Base-by-base conservation (phyloP, 2,888 invertebrate species). In the Sarcophaga rosellei region DNA sequence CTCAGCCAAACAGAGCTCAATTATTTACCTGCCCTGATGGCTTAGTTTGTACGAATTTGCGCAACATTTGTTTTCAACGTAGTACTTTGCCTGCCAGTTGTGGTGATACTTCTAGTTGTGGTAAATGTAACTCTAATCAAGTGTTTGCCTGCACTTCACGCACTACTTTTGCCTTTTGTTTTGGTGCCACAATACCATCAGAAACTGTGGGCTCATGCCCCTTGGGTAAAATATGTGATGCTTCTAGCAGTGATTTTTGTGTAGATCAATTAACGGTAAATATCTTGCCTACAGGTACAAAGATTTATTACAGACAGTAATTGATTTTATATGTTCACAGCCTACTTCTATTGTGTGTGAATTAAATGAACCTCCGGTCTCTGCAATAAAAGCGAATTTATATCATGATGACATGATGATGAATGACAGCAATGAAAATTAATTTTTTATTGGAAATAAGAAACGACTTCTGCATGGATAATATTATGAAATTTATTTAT, bases 21-120 rank as follows among this genome's bases (percentile, higher is more conserved):
- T 88, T 89, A 35, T 92, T 92, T 15, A 84, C 82, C 2, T 92
- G 92, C 59, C 87, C 82, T 0, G 89, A 90, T n/a, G 92, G 92
- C 1, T 85, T 92, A 68, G 90, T 90, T 15, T 92, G 92, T 84
- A 90, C 92, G 6, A 88, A 91, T 77, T 84, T 88, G 68, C 89
- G 90, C 4, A 90, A 87, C 62, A 90, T 92, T 69, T 92, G 92
- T 74, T 92, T 92, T 44, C 92, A 92, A 84, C 89, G 89, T n/a
- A 90, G 89, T 62, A 89, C 88, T 12, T 85, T 81, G 15, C 89
- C 90, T 0, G 90, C 92, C 25, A 92, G 92, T 66, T 92, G 92
- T 84, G 90, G 90, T n/a, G 92, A 92, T 74, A 89, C 88, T 17
- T 90, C 90, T 62, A 90, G 89, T 79, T 92, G 93, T 84, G 91